A percentile compares a stretch with the other conserved stretches of the same genome.
These are phyloP conservation scores for Psammodynastes pulverulentus DNA, from an alignment of 2,113 vertebrate species.

Conservation along the genomic window DNA sequence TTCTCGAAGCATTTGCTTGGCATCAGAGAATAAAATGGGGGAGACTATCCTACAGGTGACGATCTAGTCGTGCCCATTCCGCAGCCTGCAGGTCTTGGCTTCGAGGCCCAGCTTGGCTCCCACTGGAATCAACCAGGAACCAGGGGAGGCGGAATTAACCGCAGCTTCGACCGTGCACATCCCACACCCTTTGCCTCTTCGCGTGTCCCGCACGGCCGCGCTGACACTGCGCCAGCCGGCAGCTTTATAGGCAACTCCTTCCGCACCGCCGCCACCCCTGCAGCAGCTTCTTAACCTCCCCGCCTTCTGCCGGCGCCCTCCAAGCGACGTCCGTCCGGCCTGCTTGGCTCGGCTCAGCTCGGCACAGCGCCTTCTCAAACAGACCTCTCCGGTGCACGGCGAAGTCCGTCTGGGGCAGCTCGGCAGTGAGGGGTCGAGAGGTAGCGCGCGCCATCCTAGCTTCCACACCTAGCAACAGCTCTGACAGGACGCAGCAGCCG, in stretches of 20 bases:
- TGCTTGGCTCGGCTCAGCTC: neutral
- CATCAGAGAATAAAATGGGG: neutral
- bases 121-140: neutral
- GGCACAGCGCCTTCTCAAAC: neutral
- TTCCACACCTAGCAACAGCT: constrained; percentile 82
- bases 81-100: neutral
- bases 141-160: neutral
- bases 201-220: neutral
- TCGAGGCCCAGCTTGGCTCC: neutral
- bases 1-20: neutral
- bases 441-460: constrained; percentile 19
- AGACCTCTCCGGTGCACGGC: neutral
- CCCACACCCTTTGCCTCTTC: neutral
- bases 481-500: constrained; percentile 76
- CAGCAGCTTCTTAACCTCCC: neutral
- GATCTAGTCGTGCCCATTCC: neutral
- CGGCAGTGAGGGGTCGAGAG: neutral
- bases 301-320: neutral
- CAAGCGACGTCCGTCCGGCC: constrained; percentile 9
- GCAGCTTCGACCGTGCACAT: neutral
- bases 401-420: constrained; percentile 3
- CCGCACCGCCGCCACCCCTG: neutral
- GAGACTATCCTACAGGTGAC: constrained; percentile 31
- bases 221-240: neutral
- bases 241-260: neutral